Percentiles rank a stretch among this genome's conserved stretches.
These are phyloP conservation scores for Ichneumoninae sp. DNA, from an alignment of 2,888 invertebrate species.

Conservation along the genomic window DNA sequence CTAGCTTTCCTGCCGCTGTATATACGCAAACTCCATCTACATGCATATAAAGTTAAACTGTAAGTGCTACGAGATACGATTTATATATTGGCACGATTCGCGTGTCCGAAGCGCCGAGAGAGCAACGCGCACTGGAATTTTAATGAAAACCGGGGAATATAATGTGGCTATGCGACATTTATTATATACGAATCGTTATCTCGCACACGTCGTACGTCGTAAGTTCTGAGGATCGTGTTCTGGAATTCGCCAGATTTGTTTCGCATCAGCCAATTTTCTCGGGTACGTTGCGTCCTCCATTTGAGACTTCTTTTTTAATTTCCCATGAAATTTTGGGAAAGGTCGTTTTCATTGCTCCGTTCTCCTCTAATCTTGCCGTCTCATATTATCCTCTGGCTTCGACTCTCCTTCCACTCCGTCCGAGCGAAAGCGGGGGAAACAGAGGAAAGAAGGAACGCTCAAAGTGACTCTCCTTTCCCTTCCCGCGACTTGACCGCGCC, in stretches of 20 bases:
- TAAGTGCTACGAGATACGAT: slow-evolving; percentile 54
- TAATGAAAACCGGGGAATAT: slow-evolving; percentile 58
- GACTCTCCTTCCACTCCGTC: background rate
- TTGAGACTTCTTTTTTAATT: background rate
- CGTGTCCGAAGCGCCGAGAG: slow-evolving; percentile 55
- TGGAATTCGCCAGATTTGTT: slow-evolving; percentile 28
- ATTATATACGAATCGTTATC: slow-evolving; percentile 51
- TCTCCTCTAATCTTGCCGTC: background rate
- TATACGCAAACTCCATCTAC: slow-evolving; percentile 14
- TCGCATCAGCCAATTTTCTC: background rate
- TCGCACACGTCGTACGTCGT: slow-evolving; percentile 34
- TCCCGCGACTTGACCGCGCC: slow-evolving; percentile 57
- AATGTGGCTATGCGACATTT: slow-evolving; percentile 14
- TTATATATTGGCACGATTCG: slow-evolving; percentile 65
- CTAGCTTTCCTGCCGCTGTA: slow-evolving; percentile 58
- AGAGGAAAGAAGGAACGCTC: slow-evolving; percentile 9
- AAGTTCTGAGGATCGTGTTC: slow-evolving; percentile 54
- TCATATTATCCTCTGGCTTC: slow-evolving; percentile 9
- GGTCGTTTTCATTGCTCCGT: no score
- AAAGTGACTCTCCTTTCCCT: slow-evolving; percentile 31
- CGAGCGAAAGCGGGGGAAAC: slow-evolving; percentile 3
- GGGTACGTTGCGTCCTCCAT: background rate
- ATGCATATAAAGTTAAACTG: slow-evolving; percentile 14
- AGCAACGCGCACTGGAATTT: slow-evolving; percentile 61
- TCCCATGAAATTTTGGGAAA: no score